Conservation (phyloP, 2,113 vertebrate species). For the Felis chaus region DNA sequence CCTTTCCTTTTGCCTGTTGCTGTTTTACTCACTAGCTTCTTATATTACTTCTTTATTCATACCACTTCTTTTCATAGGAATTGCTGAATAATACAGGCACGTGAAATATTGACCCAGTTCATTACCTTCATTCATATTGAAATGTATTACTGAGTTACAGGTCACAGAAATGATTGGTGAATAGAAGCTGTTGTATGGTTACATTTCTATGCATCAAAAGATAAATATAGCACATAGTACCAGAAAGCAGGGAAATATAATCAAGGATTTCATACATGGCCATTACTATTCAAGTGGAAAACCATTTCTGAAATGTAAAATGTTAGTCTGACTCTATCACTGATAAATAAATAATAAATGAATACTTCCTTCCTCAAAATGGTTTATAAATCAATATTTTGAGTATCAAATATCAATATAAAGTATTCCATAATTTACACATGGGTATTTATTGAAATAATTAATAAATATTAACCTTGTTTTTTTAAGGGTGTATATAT, state of each 20-base stretch:
- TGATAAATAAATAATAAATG: slow-evolving; percentile 65
- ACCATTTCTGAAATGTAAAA: slow-evolving; percentile 64
- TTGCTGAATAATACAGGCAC: slow-evolving; percentile 43
- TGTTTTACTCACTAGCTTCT: slow-evolving; percentile 15
- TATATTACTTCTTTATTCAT: slow-evolving; percentile 41
- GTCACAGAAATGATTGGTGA: slow-evolving; percentile 72
- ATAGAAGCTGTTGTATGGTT: slow-evolving; percentile 65
- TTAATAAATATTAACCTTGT: neutral
- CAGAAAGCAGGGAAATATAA: slow-evolving; percentile 76
- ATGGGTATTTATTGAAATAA: neutral
- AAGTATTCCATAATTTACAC: neutral
- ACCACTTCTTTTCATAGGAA: slow-evolving; percentile 30
- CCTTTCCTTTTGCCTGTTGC: neutral
- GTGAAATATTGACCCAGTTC: slow-evolving; percentile 47
- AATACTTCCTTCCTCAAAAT: neutral
- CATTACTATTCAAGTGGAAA: slow-evolving; percentile 76
- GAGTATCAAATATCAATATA: neutral
- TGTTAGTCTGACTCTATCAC: slow-evolving; percentile 53
- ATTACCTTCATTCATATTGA: slow-evolving; percentile 50
- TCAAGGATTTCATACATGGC: slow-evolving; percentile 71
- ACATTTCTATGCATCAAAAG: slow-evolving; percentile 73
- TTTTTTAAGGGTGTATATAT: neutral
- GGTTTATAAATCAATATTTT: slow-evolving; percentile 24
- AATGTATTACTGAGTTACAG: slow-evolving; percentile 57
- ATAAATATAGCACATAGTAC: slow-evolving; percentile 66